A percentile compares a stretch with the other conserved stretches of the same genome.
These are phyloP conservation scores for Macrotis lagotis DNA, from an alignment of 2,113 vertebrate genomes.

Conservation along the genomic window DNA sequence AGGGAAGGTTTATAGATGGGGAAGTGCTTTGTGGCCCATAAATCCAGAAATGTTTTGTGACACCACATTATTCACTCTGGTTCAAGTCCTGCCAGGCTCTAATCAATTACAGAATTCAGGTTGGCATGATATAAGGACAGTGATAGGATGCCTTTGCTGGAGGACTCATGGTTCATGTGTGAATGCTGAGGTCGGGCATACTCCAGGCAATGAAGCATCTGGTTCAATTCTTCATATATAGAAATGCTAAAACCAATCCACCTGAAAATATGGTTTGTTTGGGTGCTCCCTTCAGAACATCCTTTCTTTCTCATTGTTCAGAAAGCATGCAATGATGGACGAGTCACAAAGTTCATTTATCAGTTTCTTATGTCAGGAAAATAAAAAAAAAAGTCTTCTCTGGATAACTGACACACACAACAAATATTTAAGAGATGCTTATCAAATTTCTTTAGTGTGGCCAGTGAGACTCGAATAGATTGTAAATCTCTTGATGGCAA, in stretches of 20 bases:
- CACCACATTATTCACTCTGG: rapidly evolving
- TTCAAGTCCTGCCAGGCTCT: rapidly evolving
- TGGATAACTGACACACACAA: not conserved
- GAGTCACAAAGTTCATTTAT: not conserved
- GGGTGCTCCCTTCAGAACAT: not conserved
- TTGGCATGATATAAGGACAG: not conserved
- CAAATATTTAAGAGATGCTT: not conserved
- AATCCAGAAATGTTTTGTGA: not conserved
- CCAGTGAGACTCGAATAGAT: not conserved
- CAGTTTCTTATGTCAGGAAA: not conserved
- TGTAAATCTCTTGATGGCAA: not conserved
- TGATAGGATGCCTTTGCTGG: not conserved
- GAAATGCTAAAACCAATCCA: not conserved
- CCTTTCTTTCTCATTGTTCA: not conserved
- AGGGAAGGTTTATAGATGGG: not conserved
- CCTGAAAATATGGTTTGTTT: not conserved
- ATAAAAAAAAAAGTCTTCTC: not conserved
- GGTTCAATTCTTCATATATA: not conserved
- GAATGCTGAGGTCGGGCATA: not conserved
- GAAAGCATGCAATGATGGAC: not conserved
- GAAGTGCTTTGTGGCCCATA: not conserved
- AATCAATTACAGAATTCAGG: not conserved
- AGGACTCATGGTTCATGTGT: not conserved
- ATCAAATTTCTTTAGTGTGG: not conserved
- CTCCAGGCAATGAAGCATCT: not conserved